Percentiles rank a stretch among this genome's conserved stretches.
Evolutionary conservation across 2,888 invertebrate genomes (phyloP).

Genomic region (Thecocarcelia acutangulata): DNA sequence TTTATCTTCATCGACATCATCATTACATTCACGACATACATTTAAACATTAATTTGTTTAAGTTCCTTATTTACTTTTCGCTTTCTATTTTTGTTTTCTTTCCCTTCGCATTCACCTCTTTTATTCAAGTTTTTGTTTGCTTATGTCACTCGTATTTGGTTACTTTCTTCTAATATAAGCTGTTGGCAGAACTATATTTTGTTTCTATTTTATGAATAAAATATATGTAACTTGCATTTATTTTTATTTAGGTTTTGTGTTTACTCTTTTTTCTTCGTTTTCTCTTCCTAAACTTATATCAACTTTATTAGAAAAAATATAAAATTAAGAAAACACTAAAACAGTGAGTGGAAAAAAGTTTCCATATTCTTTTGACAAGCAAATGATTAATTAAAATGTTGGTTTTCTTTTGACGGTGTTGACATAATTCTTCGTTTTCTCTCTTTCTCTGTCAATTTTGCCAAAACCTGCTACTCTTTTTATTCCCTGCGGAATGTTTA

Average conservation of each 20-base stretch:
- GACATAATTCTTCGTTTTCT: slow-evolving; percentile 22
- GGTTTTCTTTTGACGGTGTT: slow-evolving; percentile 54
- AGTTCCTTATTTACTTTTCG: slow-evolving; percentile 30
- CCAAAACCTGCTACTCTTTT: slow-evolving; percentile 16
- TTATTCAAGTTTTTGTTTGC: slow-evolving; percentile 12
- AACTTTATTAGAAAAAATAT: slow-evolving; percentile 13
- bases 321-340: neutral
- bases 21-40: neutral
- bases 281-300: slow-evolving; percentile 4
- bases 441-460: neutral
- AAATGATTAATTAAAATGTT: slow-evolving; percentile 65
- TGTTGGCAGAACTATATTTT: neutral
- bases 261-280: slow-evolving; percentile 5
- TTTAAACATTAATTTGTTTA: neutral
- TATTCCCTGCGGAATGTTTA: neutral
- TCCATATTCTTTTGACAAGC: slow-evolving; percentile 54
- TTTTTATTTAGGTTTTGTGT: too few species aligned
- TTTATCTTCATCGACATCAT: slow-evolving; percentile 7
- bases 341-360: slow-evolving; percentile 4
- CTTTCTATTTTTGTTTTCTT: too few species aligned
- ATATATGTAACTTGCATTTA: neutral
- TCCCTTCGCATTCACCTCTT: neutral
- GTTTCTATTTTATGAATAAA: slow-evolving; percentile 25
- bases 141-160: slow-evolving; percentile 15
- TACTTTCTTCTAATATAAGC: slow-evolving; percentile 2